A percentile compares a stretch with the other conserved stretches of the same genome.
phyloP scores from a whole-genome alignment of 2,113 vertebrate genomes.

The Columba livia region DNA sequence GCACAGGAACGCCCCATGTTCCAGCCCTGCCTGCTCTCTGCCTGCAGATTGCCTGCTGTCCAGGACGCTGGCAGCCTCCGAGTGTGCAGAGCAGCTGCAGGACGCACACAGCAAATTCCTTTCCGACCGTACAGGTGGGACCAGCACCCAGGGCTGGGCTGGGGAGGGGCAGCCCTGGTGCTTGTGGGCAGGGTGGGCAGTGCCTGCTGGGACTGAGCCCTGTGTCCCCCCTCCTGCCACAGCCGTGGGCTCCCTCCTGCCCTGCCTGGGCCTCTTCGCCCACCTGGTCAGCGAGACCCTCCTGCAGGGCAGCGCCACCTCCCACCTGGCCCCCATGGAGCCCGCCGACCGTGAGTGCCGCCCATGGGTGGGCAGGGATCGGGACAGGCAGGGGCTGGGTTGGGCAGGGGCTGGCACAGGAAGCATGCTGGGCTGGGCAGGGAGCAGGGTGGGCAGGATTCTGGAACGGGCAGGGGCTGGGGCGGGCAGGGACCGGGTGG shows the following conservation, averaged over 20 bases:
- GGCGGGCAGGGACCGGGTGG: too few species aligned
- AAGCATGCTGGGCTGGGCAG: neutral
- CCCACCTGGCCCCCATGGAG: slow-evolving; percentile 87
- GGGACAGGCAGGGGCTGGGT: too few species aligned
- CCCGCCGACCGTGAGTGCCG: slow-evolving; percentile 87
- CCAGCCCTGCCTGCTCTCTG: neutral
- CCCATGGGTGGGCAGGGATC: fast-evolving
- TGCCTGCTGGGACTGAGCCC: fast-evolving
- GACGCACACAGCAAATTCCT: slow-evolving; percentile 74
- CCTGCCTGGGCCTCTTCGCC: slow-evolving; percentile 84
- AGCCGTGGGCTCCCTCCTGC: slow-evolving; percentile 84
- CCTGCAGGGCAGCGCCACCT: slow-evolving; percentile 87
- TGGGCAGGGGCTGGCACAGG: too few species aligned
- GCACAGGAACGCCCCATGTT: fast-evolving
- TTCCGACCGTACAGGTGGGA: slow-evolving; percentile 78
- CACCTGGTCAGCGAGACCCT: slow-evolving; percentile 91
- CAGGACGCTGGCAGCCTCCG: slow-evolving; percentile 79
- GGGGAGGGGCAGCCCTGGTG: fast-evolving
- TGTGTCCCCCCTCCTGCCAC: neutral
- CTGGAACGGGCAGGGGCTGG: too few species aligned
- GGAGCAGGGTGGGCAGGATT: too few species aligned
- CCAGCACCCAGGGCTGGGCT: fast-evolving
- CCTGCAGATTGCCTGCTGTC: slow-evolving; percentile 91
- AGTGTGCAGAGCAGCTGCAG: slow-evolving; percentile 80
- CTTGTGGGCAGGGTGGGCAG: fast-evolving